These are phyloP conservation scores for Collichthys lucidus DNA, from an alignment of 2,113 vertebrate species.

Conservation along the genomic window DNA sequence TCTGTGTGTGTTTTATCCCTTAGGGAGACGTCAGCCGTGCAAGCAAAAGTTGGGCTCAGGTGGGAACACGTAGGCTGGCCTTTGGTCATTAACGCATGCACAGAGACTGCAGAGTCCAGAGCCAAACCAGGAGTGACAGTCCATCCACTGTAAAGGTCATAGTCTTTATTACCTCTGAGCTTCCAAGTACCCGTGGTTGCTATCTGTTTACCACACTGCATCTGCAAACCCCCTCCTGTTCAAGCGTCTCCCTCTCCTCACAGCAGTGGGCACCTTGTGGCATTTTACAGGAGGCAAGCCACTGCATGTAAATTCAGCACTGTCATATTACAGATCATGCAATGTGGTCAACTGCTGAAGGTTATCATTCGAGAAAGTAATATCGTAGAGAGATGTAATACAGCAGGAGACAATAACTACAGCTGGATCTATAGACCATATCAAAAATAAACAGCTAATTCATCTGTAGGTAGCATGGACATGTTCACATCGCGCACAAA, in stretches of 20 bases:
- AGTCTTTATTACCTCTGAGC: constrained; percentile 49
- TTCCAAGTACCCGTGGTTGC: constrained; percentile 16
- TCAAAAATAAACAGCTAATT: constrained; percentile 9
- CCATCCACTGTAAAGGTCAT: constrained; percentile 73
- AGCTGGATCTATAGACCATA: not conserved
- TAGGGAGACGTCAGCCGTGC: constrained; percentile 4
- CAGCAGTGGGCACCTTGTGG: constrained; percentile 66
- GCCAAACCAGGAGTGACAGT: constrained; percentile 69
- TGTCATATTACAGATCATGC: constrained; percentile 30
- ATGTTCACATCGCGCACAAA: not conserved
- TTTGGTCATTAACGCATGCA: constrained; percentile 22
- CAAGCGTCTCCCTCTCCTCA: constrained; percentile 23
- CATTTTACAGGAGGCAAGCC: constrained; percentile 64
- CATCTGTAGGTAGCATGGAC: constrained; percentile 8
- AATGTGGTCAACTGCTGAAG: constrained; percentile 19
- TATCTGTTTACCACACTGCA: constrained; percentile 28
- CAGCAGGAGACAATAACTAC: constrained; percentile 1
- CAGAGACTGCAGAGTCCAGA: not conserved
- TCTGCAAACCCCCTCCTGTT: constrained; percentile 1
- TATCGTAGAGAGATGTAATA: not conserved
- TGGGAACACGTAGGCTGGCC: constrained; percentile 6
- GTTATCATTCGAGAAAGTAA: constrained; percentile 18
- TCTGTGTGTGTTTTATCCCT: constrained; percentile 2
- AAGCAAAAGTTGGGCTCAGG: constrained; percentile 34
- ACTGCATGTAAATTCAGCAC: constrained; percentile 37